phyloP scores from a whole-genome alignment of 2,888 invertebrate genomes.

The Brenthis hecate region DNA sequence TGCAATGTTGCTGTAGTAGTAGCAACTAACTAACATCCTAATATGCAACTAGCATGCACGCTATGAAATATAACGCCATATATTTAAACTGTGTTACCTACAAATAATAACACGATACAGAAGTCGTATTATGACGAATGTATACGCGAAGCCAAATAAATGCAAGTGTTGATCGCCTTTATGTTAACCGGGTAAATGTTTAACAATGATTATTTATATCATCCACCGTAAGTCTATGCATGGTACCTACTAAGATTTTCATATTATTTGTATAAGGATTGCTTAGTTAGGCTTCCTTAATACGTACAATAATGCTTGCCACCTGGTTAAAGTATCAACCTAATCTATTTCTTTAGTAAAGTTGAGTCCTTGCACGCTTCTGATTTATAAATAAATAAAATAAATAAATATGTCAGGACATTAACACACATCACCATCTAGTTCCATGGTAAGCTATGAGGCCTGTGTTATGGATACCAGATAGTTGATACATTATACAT shows the following conservation, averaged over 20 bases:
- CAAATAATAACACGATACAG: conserved; percentile 7
- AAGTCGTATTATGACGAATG: neutral
- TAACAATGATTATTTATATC: conserved; percentile 5
- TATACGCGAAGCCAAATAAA: conserved; percentile 17
- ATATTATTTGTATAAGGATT: neutral
- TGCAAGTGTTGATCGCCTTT: conserved; percentile 17
- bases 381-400: too few species aligned
- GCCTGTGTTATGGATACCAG: too few species aligned
- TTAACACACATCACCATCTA: too few species aligned
- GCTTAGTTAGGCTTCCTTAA: conserved; percentile 1
- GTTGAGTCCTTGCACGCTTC: too few species aligned
- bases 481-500: too few species aligned
- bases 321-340: too few species aligned
- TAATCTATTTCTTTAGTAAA: too few species aligned
- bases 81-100: conserved; percentile 1
- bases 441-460: too few species aligned
- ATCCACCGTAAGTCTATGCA: neutral
- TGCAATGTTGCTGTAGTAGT: too few species aligned
- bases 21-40: neutral
- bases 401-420: too few species aligned
- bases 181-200: conserved; percentile 11
- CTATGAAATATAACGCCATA: neutral
- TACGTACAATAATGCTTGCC: too few species aligned
- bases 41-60: neutral
- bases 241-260: neutral